phyloP scores from a whole-genome alignment of 2,113 vertebrate genomes.

The Cariama cristata region DNA sequence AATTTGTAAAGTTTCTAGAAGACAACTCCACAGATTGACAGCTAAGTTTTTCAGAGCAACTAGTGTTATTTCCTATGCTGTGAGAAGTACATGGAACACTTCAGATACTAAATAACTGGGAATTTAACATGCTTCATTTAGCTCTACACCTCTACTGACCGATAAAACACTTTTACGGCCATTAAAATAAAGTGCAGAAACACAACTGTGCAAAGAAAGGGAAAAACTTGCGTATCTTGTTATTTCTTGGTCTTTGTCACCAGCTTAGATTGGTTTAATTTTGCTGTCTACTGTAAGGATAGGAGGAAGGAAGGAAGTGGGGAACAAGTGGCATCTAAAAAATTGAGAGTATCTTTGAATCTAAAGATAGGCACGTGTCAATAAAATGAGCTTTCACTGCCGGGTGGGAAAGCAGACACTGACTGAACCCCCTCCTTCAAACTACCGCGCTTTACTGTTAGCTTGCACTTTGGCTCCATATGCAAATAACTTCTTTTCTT shows the following conservation, averaged over 20 bases:
- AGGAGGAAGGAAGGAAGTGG: background rate
- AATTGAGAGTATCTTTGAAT: background rate
- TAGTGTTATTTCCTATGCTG: background rate
- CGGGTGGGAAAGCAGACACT: background rate
- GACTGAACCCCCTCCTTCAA: background rate
- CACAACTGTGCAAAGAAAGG: background rate
- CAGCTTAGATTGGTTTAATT: background rate
- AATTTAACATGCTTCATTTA: background rate
- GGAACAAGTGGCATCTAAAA: background rate
- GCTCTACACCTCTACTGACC: background rate
- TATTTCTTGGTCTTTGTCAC: background rate
- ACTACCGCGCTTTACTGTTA: background rate
- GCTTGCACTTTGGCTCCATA: background rate
- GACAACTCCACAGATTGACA: background rate
- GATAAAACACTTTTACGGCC: background rate
- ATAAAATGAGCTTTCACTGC: background rate
- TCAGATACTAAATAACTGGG: background rate
- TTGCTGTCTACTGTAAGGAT: background rate
- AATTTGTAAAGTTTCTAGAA: background rate
- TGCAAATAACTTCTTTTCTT: background rate
- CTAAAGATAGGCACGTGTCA: background rate
- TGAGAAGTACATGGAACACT: background rate
- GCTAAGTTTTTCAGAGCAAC: background rate
- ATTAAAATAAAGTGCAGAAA: background rate
- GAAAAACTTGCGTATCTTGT: background rate